phyloP scores from a whole-genome alignment of 2,113 vertebrate genomes.

The Brachyhypopomus occidentalis region DNA sequence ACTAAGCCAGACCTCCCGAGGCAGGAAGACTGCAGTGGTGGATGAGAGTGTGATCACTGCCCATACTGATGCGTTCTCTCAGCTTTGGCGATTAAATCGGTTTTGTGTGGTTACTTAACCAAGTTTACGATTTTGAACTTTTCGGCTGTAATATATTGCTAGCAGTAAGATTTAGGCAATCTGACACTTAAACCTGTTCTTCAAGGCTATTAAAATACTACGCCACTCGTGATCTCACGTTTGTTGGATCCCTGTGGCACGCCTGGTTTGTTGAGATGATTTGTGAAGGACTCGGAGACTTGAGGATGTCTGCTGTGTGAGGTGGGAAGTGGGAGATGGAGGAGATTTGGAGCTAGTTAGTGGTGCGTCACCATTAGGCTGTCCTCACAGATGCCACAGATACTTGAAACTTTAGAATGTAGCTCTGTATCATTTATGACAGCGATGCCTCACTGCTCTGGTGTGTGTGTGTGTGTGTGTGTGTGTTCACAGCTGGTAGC shows the following conservation, averaged over 20 bases:
- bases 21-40: too few species aligned
- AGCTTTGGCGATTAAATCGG: too few species aligned
- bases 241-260: neutral
- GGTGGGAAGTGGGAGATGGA: neutral
- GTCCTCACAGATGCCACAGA: neutral
- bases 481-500: constrained; percentile 80
- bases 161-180: neutral
- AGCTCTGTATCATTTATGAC: neutral
- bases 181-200: constrained; percentile 16
- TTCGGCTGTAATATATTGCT: neutral
- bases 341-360: neutral
- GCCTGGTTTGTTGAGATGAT: neutral
- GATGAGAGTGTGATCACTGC: too few species aligned
- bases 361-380: neutral
- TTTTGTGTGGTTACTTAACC: neutral
- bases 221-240: neutral
- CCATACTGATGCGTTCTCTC: too few species aligned
- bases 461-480: constrained; percentile 17
- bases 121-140: neutral
- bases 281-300: neutral
- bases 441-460: neutral
- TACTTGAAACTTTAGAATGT: neutral
- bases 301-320: neutral
- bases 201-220: neutral
- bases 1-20: too few species aligned